Conservation (phyloP, 92 coral and sea anemone species). For the Desmophyllum pertusum region DNA sequence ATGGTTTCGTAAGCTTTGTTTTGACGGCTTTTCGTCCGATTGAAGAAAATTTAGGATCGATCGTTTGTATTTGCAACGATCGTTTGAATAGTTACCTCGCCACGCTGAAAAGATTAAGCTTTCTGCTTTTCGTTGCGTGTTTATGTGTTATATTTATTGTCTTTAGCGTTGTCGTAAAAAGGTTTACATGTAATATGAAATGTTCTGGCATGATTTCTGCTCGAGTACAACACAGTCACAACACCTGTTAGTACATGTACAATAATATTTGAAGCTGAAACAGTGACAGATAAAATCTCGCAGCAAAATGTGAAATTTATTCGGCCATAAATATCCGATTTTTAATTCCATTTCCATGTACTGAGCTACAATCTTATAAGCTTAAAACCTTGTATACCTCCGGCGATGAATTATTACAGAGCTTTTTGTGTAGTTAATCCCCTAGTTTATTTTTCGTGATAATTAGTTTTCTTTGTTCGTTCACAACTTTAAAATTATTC, state of each 20-base stretch:
- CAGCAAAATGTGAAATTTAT: background rate
- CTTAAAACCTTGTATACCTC: background rate
- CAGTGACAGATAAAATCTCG: background rate
- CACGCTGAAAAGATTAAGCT: background rate
- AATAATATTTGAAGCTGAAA: background rate
- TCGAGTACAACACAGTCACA: background rate
- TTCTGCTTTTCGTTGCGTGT: background rate
- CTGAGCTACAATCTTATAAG: background rate
- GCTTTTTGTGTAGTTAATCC: conserved; percentile 31
- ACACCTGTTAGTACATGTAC: too few relatives aligned
- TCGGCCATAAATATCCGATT: background rate
- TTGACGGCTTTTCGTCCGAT: background rate
- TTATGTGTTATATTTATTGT: background rate
- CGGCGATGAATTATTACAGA: background rate
- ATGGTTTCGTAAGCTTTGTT: background rate
- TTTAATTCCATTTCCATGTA: background rate
- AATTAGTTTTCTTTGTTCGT: conserved; percentile 11
- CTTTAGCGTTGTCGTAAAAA: background rate
- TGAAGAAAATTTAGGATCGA: background rate
- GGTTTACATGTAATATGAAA: background rate
- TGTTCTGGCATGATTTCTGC: background rate
- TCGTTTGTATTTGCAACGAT: background rate
- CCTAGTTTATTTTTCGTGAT: conserved; percentile 17
- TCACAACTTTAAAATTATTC: conserved; percentile 14
- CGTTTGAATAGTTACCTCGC: background rate